Conservation (phyloP, 2,888 invertebrate species). For the Unio delphinus region DNA sequence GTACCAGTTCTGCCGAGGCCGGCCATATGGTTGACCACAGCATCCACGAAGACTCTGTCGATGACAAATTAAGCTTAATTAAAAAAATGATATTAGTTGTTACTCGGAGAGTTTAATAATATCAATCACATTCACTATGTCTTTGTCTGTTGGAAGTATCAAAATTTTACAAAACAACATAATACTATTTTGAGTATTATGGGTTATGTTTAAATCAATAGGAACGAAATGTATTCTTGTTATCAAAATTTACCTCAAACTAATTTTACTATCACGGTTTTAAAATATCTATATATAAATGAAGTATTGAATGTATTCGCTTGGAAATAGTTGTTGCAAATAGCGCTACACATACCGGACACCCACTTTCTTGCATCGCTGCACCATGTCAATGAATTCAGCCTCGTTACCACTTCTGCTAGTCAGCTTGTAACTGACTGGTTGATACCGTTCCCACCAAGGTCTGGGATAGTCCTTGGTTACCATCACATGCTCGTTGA, state of each 20-base stretch:
- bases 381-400: conserved; percentile 63
- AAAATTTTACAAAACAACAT: no score
- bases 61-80: background rate
- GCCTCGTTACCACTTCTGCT: conserved; percentile 60
- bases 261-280: no score
- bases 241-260: no score
- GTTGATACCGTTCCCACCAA: conserved; percentile 69
- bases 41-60: conserved; percentile 83
- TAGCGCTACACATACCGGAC: conserved; percentile 51
- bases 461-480: conserved; percentile 47
- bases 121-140: no score
- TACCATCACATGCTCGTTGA: conserved; percentile 60
- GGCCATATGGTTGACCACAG: conserved; percentile 88
- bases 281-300: no score
- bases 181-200: no score
- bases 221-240: no score
- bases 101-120: no score
- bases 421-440: conserved; percentile 62
- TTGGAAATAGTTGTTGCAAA: background rate
- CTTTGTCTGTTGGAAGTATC: no score
- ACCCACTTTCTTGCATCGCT: conserved; percentile 59
- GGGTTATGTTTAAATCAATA: no score
- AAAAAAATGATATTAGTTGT: no score
- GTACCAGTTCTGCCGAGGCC: conserved; percentile 73
- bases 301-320: no score